These are phyloP conservation scores for Brachymystax lenok DNA, from an alignment of 2,797 vertebrate species.

Conservation along the genomic window DNA sequence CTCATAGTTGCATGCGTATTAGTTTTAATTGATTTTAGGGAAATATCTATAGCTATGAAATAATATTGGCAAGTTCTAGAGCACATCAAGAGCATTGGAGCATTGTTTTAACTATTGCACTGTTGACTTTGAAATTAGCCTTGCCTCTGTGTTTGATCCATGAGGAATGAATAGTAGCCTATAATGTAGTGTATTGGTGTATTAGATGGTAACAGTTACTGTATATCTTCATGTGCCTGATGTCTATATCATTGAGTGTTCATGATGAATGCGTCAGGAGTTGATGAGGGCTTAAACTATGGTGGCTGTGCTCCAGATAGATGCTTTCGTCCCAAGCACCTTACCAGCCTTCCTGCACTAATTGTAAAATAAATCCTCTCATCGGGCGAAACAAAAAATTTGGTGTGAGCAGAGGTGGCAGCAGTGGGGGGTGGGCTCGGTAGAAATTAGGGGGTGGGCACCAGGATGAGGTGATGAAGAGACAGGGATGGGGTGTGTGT, in stretches of 20 bases:
- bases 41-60: too few species aligned
- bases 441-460: conserved; percentile 42
- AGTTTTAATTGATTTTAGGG: too few species aligned
- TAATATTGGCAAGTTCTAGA: too few species aligned
- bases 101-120: conserved; percentile 17
- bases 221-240: background rate
- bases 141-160: conserved; percentile 9
- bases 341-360: too few species aligned
- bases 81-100: too few species aligned
- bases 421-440: background rate
- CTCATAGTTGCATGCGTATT: too few species aligned
- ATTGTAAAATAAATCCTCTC: too few species aligned
- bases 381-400: too few species aligned
- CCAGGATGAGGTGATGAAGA: conserved; percentile 19
- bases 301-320: conserved; percentile 25
- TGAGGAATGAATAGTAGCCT: background rate
- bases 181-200: background rate
- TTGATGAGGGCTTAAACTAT: conserved; percentile 4
- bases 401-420: too few species aligned
- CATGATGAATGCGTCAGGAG: background rate
- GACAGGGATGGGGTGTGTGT: background rate
- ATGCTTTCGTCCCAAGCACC: conserved; percentile 31
- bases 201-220: background rate
- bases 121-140: conserved; percentile 20
- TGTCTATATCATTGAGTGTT: background rate